A percentile compares a stretch with the other conserved stretches of the same genome.
These are phyloP conservation scores for Cepaea hortensis DNA, from an alignment of 2,888 invertebrate species.

Conservation along the genomic window DNA sequence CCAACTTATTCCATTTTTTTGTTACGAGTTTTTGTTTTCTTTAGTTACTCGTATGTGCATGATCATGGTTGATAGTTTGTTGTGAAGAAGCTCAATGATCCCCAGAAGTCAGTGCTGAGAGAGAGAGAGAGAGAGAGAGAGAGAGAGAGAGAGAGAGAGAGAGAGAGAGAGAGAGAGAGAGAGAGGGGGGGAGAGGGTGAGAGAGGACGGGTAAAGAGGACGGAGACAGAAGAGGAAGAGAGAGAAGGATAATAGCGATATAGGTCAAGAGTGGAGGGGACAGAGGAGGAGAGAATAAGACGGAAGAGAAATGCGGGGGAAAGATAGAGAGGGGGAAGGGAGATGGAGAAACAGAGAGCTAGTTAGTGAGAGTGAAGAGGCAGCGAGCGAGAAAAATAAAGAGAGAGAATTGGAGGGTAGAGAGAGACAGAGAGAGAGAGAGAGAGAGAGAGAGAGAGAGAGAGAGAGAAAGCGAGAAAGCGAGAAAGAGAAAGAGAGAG, in stretches of 20 bases:
- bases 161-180: too few relatives aligned
- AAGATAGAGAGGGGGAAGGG: not conserved
- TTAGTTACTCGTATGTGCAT: too few relatives aligned
- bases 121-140: too few relatives aligned
- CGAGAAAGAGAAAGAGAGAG: not conserved
- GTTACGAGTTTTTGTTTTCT: too few relatives aligned
- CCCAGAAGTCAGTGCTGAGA: too few relatives aligned
- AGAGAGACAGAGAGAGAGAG: not conserved
- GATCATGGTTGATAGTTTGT: too few relatives aligned
- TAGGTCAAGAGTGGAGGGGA: not conserved
- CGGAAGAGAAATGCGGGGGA: too few relatives aligned
- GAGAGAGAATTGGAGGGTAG: not conserved
- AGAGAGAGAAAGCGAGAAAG: not conserved
- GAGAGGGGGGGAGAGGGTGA: too few relatives aligned
- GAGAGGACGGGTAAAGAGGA: too few relatives aligned
- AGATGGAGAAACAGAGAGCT: not conserved
- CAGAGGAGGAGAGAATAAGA: not conserved
- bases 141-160: too few relatives aligned
- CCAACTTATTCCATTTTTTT: too few relatives aligned
- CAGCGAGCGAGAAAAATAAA: not conserved
- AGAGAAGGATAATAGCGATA: not conserved
- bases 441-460: not conserved
- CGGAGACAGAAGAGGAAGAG: not conserved
- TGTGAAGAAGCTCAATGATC: too few relatives aligned
- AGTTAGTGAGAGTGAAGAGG: not conserved